Evolutionary conservation across 2,888 invertebrate genomes (phyloP), one percentile per base, ranked within the genome.

Genomic region (Anticlea derivata): DNA sequence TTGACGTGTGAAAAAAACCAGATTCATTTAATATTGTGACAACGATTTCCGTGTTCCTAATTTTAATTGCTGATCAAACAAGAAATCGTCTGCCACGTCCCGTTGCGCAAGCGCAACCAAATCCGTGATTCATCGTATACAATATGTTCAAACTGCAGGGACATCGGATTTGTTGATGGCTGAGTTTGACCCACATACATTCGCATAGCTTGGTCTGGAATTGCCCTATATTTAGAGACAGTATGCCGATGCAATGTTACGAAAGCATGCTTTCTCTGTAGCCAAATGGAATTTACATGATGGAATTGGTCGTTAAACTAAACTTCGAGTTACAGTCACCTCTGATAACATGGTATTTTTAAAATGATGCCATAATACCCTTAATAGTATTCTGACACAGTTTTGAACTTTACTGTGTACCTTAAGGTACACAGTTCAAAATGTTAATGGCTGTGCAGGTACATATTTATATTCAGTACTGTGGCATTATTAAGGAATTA

Each of bases 161-260:
- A 73, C 73, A 74, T 73, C 41, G 78, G 76, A 77, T 78, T 61
- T 76, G 80, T 61, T 75, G 80, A 74, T 78, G 68, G 66, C 71
- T 68, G 70, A 48, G 63, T 66, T 60, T 83, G 82, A 77, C 87
- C 86, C 61, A 86, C 60, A 79, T 81, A 80, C 80, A 79, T 83
- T 83, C 73, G 81, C 84, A 81, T 78, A 75, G 75, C 75, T 74
- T 69, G 64, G 68, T 70, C 72, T 80, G 72, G 68, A 74, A 77
- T 78, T 80, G 83, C 68, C 82, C 84, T 86, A 87, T 82, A 83
- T 87, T 80, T 86, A 86, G 80, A 70, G 66, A 61, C 61, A 61
- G 70, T 66, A 74, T 73, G 68, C 70, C 67, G 70, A 66, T 73
- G 73, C 71, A 68, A 65, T 68, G 67, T 82, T 84, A 74, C 79